phyloP scores from a whole-genome alignment of 2,888 invertebrate species.

The Ceratothoa steindachneri region DNA sequence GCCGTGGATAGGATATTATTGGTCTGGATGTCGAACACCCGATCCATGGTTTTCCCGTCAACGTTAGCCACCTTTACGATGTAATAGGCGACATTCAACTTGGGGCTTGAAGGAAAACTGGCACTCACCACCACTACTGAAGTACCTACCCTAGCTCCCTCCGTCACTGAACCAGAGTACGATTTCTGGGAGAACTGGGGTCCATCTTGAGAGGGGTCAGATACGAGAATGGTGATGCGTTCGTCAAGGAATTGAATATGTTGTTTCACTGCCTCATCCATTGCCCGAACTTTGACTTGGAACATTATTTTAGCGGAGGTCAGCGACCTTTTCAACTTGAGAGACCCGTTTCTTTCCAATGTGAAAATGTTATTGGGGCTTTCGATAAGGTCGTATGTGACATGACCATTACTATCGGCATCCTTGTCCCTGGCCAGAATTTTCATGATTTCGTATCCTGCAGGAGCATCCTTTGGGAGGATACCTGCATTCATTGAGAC shows the following conservation, averaged over 20 bases:
- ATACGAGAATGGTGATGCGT: conserved; percentile 71
- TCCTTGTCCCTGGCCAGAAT: conserved; percentile 81
- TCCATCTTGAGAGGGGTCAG: conserved; percentile 41
- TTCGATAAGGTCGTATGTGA: conserved; percentile 80
- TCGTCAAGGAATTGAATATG: conserved; percentile 82
- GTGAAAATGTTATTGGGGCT: conserved; percentile 70
- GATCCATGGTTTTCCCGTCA: conserved; percentile 71
- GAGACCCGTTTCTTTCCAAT: conserved; percentile 73
- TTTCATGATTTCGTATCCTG: conserved; percentile 66
- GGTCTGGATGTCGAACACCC: conserved; percentile 55
- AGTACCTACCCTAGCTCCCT: conserved; percentile 83
- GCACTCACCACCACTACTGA: conserved; percentile 77
- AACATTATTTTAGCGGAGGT: conserved; percentile 68
- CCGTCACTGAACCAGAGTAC: conserved; percentile 74
- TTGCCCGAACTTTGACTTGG: conserved; percentile 78
- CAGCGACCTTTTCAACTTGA: conserved; percentile 63
- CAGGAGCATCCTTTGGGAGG: conserved; percentile 59
- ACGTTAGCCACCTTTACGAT: conserved; percentile 65
- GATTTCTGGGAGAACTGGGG: conserved; percentile 60
- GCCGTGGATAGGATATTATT: conserved; percentile 51
- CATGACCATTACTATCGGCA: conserved; percentile 83
- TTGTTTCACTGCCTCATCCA: conserved; percentile 84
- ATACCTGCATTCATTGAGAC: conserved; percentile 75
- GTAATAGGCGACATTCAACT: conserved; percentile 71
- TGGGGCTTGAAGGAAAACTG: conserved; percentile 55